phyloP scores from a whole-genome alignment of 2,113 vertebrate genomes.

The Mastomys coucha region DNA sequence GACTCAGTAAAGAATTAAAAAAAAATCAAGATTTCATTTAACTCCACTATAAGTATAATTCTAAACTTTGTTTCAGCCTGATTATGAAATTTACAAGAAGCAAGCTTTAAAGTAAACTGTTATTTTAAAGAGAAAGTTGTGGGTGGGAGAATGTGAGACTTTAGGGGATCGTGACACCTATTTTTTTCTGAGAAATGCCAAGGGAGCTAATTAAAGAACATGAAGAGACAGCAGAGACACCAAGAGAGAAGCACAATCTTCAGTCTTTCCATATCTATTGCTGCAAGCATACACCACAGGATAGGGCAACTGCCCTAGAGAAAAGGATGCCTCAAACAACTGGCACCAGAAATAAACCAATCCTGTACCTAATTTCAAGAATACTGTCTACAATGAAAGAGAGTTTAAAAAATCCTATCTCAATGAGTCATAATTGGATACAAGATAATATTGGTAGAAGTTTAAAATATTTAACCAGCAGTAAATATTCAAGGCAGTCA shows the following conservation, averaged over 20 bases:
- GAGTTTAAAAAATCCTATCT: constrained; percentile 45
- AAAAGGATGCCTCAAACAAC: neutral
- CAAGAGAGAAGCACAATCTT: neutral
- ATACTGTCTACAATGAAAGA: constrained; percentile 50
- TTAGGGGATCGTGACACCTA: constrained; percentile 59
- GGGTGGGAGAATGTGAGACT: constrained; percentile 69
- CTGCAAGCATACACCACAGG: neutral
- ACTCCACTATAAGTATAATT: neutral
- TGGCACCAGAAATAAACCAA: neutral
- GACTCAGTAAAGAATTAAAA: neutral
- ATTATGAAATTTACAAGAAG: constrained; percentile 27
- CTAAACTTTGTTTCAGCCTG: neutral
- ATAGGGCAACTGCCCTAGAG: neutral
- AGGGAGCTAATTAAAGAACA: constrained; percentile 76
- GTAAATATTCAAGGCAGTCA: constrained; percentile 74
- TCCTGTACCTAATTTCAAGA: neutral
- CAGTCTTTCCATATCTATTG: neutral
- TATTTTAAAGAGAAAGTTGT: constrained; percentile 68
- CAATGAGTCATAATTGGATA: constrained; percentile 66
- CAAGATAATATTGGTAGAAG: constrained; percentile 69
- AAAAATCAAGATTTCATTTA: neutral
- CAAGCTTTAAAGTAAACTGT: constrained; percentile 64
- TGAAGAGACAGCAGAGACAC: neutral
- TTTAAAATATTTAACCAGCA: constrained; percentile 77
- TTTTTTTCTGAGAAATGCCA: constrained; percentile 68